Evolutionary conservation across 2,113 vertebrate genomes (phyloP).

Genomic region (Macquaria ambigua): DNA sequence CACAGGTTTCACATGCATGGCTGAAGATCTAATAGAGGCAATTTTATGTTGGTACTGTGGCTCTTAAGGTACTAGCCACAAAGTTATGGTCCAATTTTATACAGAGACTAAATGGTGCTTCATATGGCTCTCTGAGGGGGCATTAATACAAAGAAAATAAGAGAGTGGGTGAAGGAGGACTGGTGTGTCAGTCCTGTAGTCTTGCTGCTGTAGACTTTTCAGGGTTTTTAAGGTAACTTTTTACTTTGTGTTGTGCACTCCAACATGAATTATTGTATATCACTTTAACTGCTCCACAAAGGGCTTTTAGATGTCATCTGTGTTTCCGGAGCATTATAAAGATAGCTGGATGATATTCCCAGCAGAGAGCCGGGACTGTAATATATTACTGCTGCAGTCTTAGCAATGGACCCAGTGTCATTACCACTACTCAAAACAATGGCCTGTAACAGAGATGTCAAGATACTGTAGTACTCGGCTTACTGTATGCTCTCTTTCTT

Average conservation of each 20-base stretch:
- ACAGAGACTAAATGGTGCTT: slow-evolving; percentile 5
- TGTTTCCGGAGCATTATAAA: slow-evolving; percentile 66
- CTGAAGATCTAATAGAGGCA: slow-evolving; percentile 33
- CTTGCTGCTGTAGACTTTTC: not conserved
- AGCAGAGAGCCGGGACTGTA: slow-evolving; percentile 30
- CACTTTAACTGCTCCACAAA: slow-evolving; percentile 60
- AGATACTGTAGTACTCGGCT: slow-evolving; percentile 25
- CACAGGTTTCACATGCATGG: slow-evolving; percentile 38
- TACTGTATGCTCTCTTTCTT: not conserved
- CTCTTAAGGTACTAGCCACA: slow-evolving; percentile 16
- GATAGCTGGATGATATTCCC: slow-evolving; percentile 62
- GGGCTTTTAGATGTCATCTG: slow-evolving; percentile 67
- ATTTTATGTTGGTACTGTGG: slow-evolving; percentile 1
- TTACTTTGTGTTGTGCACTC: slow-evolving; percentile 6
- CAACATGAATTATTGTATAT: slow-evolving; percentile 43
- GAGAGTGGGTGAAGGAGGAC: not conserved
- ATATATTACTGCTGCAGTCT: slow-evolving; percentile 53
- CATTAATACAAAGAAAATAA: not conserved
- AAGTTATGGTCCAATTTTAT: slow-evolving; percentile 23
- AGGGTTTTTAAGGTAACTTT: slow-evolving; percentile 38
- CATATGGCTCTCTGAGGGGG: slow-evolving; percentile 1
- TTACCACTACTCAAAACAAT: slow-evolving; percentile 69
- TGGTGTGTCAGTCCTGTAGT: not conserved
- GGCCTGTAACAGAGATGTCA: slow-evolving; percentile 4
- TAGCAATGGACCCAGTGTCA: slow-evolving; percentile 45